A percentile compares a stretch with the other conserved stretches of the same genome.
Evolutionary conservation across 2,113 vertebrate genomes (phyloP).

Genomic region (Campylomormyrus tamandua): DNA sequence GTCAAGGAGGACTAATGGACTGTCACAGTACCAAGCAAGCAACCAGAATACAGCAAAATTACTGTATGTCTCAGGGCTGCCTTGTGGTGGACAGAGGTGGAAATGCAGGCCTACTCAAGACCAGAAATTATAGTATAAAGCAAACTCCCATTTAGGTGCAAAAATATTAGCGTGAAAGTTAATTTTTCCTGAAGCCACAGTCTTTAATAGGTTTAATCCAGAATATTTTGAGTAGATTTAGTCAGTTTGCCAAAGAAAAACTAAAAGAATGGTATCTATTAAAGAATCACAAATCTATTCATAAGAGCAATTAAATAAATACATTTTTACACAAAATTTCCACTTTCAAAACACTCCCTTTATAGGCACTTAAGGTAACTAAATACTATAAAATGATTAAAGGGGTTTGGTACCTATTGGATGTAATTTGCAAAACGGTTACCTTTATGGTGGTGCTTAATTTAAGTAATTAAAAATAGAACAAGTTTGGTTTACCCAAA

Average conservation of each 20-base stretch:
- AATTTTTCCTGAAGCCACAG: not conserved
- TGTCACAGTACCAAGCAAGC: not conserved
- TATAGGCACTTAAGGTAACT: conserved; percentile 8
- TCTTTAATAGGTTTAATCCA: not conserved
- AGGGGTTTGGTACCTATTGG: not conserved
- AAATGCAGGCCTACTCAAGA: not conserved
- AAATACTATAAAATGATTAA: not conserved
- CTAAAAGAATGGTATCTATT: not conserved
- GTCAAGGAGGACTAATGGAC: not conserved
- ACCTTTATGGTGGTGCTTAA: not conserved
- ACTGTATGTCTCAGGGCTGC: not conserved
- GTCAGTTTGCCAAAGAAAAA: not conserved
- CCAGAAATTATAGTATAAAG: not conserved
- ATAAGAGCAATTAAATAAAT: not conserved
- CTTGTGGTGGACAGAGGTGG: not conserved
- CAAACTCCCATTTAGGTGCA: not conserved
- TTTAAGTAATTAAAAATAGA: not conserved
- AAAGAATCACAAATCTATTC: not conserved
- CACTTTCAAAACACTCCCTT: conserved; percentile 9
- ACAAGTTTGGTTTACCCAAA: not conserved
- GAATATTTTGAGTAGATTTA: not conserved
- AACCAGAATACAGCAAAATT: not conserved
- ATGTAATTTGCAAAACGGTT: not conserved
- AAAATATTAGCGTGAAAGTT: not conserved
- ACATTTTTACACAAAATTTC: not conserved